Evolutionary conservation across 2,113 vertebrate species (phyloP).

Genomic region (Speoplatyrhinus poulsoni): DNA sequence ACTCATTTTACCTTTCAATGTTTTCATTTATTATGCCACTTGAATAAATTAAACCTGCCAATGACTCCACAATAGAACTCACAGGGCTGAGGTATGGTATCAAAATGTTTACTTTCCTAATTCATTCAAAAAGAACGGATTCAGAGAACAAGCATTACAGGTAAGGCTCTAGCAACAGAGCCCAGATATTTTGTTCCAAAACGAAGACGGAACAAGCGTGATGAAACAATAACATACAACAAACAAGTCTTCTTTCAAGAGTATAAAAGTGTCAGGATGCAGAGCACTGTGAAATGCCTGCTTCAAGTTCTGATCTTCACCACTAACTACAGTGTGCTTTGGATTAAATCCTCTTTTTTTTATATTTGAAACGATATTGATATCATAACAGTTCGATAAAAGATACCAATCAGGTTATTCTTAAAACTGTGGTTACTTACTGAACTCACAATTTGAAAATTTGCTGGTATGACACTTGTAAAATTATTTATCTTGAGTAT

Average conservation of each 20-base stretch:
- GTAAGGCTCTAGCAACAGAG: conserved; percentile 50
- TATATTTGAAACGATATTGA: conserved; percentile 57
- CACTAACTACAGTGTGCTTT: conserved; percentile 88
- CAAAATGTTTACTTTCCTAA: conserved; percentile 84
- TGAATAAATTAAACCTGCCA: conserved; percentile 94
- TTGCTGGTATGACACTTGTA: conserved; percentile 87
- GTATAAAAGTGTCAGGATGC: conserved; percentile 77
- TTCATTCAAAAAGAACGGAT: conserved; percentile 79
- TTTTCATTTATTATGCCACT: conserved; percentile 82
- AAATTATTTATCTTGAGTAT: conserved; percentile 81
- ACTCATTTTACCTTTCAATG: conserved; percentile 81
- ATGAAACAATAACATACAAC: conserved; percentile 66
- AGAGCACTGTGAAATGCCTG: conserved; percentile 82
- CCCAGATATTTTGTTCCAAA: conserved; percentile 59
- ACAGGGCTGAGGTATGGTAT: conserved; percentile 97
- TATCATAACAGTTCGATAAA: conserved; percentile 63
- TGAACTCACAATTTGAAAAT: conserved; percentile 73
- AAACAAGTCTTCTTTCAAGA: conserved; percentile 65
- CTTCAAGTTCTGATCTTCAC: conserved; percentile 80
- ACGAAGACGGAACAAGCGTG: conserved; percentile 57
- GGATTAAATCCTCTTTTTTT: conserved; percentile 72
- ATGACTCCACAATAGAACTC: conserved; percentile 87
- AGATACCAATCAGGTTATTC: conserved; percentile 60
- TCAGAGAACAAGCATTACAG: conserved; percentile 59
- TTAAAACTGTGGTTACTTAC: conserved; percentile 77